Conservation (phyloP, 2,797 vertebrate species). For the Acipenser oxyrinchus region DNA sequence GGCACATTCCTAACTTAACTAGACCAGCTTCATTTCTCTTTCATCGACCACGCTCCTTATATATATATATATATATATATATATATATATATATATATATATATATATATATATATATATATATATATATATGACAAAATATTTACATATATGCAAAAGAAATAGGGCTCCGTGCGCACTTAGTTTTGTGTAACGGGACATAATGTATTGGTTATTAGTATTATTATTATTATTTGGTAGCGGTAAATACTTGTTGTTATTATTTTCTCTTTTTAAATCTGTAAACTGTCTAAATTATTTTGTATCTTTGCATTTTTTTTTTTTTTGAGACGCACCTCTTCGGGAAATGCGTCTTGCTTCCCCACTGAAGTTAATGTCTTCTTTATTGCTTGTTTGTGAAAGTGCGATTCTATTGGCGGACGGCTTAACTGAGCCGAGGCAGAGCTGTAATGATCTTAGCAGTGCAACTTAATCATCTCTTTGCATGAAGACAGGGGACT, state of each 20-base stretch:
- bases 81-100: no score
- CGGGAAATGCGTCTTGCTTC: conserved; percentile 3
- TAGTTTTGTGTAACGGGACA: conserved; percentile 15
- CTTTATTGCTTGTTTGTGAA: conserved; percentile 14
- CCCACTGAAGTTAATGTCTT: conserved; percentile 13
- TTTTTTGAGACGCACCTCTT: conserved; percentile 12
- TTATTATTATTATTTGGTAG: conserved; percentile 5
- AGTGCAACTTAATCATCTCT: conserved; percentile 12
- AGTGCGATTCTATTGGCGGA: conserved; percentile 6
- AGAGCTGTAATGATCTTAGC: conserved; percentile 12
- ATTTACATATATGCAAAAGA: conserved; percentile 8
- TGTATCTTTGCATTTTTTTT: background rate
- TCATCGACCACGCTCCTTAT: conserved; percentile 16
- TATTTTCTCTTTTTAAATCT: background rate
- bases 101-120: no score
- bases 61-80: no score
- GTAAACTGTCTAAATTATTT: no score
- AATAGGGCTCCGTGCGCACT: conserved; percentile 16
- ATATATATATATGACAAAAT: no score
- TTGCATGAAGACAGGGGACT: conserved; percentile 10
- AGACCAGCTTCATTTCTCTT: conserved; percentile 47
- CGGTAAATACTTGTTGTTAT: conserved; percentile 1
- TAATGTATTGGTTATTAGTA: background rate
- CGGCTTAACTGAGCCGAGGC: conserved; percentile 1
- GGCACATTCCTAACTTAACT: conserved; percentile 69